Evolutionary conservation across 2,888 invertebrate genomes (phyloP), one percentile per base, ranked within the genome.

Genomic region (Masnerella sp.): DNA sequence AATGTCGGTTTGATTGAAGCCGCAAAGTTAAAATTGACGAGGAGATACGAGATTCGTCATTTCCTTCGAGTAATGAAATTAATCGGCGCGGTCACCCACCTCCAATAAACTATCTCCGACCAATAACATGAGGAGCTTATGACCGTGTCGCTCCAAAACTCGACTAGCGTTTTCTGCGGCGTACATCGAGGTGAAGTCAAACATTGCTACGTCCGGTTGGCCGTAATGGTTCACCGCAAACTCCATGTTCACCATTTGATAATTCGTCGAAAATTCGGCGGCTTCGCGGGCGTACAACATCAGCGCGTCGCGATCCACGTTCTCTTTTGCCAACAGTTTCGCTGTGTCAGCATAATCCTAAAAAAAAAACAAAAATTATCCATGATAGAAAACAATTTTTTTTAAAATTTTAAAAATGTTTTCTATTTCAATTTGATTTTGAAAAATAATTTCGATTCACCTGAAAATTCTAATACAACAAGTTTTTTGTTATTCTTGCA

Each of bases 121-220:
- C 54, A 99, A 90, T 80, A 94, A 94, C 89, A 96, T 94, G 11
- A 99, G 89, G 3, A 99, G 89, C 38, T 93, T 92, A 77, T 95
- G 93, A 0, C 96, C 96, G 76, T 92, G 67, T 58, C 90, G 88
- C 81, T 93, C 94, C 9, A 95, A 87, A 14, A 97, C 93, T 82
- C 96, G 91, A 79, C 95, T 95, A 5, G 98, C 96, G 88, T 97
- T 96, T 88, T 98, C 97, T 0, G 99, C 97, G 0, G 97, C 96
- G 88, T 96, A 99, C 95, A 99, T 97, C 0, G 97, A 97, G 0
- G 99, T 99, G 87, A 99, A 99, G 88, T 99, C 99, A 88, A 99
- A 99, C 92, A 99, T 95, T 38, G 98, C 97, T 1, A 99, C 96
- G 88, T 99, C 99, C 0, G 98, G 96, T 86, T 97, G 96, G 0